Conservation (phyloP, 1,140 invertebrate species). For the Phenacoccus solenopsis region DNA sequence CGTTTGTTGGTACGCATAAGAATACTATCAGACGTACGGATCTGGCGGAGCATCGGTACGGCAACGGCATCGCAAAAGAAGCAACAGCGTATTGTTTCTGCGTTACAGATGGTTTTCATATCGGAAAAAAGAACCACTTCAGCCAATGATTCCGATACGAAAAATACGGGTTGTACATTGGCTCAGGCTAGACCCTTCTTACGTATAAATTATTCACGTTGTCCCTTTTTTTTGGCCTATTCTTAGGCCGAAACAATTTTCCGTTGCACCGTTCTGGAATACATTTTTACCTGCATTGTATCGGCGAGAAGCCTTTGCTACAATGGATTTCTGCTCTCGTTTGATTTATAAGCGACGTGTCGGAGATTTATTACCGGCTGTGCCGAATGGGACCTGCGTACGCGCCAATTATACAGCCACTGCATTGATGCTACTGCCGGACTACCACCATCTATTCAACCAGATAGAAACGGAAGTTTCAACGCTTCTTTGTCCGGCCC, state of each 20-base stretch:
- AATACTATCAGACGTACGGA: conserved; percentile 11
- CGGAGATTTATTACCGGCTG: conserved; percentile 11
- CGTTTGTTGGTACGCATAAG: background rate
- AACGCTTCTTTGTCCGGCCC: background rate
- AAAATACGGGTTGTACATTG: conserved; percentile 15
- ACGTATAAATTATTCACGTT: conserved; percentile 16
- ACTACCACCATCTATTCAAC: background rate
- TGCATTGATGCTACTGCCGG: background rate
- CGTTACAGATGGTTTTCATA: conserved; percentile 12
- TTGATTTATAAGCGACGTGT: conserved; percentile 7
- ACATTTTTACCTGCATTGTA: conserved; percentile 11
- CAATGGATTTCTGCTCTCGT: conserved; percentile 12
- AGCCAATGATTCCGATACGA: conserved; percentile 12
- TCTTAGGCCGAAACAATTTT: conserved; percentile 14
- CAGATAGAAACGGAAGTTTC: background rate
- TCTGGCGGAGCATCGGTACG: too few relatives aligned
- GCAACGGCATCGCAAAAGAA: background rate
- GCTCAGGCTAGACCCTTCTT: background rate
- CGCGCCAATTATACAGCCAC: background rate
- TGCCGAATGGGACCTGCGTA: conserved; percentile 1
- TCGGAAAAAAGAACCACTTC: conserved; percentile 11
- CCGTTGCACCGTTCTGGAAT: conserved; percentile 12
- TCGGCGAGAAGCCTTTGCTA: background rate
- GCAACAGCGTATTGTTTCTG: conserved; percentile 12
- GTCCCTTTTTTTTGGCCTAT: conserved; percentile 13